These are phyloP conservation scores for Arctia plantaginis DNA, from an alignment of 2,888 invertebrate species.

Conservation along the genomic window DNA sequence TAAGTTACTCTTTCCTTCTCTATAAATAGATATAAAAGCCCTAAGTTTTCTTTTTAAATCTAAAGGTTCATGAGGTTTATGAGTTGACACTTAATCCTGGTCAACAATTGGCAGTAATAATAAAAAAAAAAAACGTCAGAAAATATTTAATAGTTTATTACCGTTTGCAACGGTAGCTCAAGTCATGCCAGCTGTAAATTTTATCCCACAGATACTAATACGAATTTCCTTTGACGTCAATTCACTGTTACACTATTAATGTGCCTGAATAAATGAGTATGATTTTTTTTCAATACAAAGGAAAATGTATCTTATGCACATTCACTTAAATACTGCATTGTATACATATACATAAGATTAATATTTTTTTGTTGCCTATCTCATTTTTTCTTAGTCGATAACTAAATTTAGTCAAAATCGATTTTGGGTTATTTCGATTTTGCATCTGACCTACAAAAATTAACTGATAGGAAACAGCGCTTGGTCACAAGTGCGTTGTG, in stretches of 20 bases:
- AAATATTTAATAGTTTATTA: not conserved
- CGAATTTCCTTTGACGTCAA: constrained; percentile 15
- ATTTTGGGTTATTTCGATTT: not conserved
- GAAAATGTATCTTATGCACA: constrained; percentile 1
- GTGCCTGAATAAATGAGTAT: not conserved
- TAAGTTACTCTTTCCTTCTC: too few relatives aligned
- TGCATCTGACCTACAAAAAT: not conserved
- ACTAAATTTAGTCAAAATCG: not conserved
- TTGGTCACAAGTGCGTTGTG: not conserved
- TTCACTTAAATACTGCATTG: not conserved
- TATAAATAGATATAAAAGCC: too few relatives aligned
- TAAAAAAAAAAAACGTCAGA: not conserved
- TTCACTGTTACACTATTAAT: constrained; percentile 10
- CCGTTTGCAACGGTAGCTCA: constrained; percentile 9
- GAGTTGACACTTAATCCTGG: not conserved
- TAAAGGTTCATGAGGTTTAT: not conserved
- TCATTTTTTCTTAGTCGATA: not conserved
- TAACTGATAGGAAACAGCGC: not conserved
- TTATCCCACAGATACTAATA: not conserved
- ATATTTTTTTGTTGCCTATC: not conserved
- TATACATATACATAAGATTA: not conserved
- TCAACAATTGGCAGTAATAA: not conserved
- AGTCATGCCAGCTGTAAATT: not conserved
- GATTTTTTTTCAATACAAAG: not conserved
- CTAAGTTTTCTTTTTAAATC: too few relatives aligned